Evolutionary conservation across 1,140 invertebrate species (phyloP), one percentile per base, ranked within the genome.

Genomic region (Papilio xuthus): DNA sequence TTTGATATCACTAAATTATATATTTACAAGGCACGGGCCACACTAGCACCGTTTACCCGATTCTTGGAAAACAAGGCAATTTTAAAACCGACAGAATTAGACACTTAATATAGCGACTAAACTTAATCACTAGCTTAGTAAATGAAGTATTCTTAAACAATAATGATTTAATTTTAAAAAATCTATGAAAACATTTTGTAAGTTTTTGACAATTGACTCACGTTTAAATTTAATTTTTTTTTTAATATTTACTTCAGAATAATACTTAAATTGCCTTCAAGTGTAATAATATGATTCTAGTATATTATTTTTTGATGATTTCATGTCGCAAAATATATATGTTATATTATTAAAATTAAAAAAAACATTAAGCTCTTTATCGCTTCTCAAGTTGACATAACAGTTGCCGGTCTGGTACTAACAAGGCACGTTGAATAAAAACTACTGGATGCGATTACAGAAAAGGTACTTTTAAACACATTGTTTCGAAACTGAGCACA

Each of bases 1-100:
- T 28, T 79, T 70, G 28, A 72, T 10, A 23, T 37, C 2, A n/a
- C 7, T 44, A 20, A 81, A 81, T 81, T 77, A 78, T 44, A 71
- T 74, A 77, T 78, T 71, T 80, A 80, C 23, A 41, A 78, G 83
- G 85, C 85, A 86, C 85, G 83, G 82, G 85, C 82, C 83, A 83
- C 81, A 75, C 79, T 44, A 42, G 18, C 67, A 12, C 67, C 41
- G 10, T 44, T 71, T 37, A 44, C 1, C 9, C 4, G 18, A 18
- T 71, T 71, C 70, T 12, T 37, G 37, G 70, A 71, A 71, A 13
- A n/a, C n/a, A 6, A 42, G n/a, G 37, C 69, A 41, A 71, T 71
- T 71, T 71, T 23, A 44, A 41, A 41, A n/a, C 37, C 10, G 41
- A n/a, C 70, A 15, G 18, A 41, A 71, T 71, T 71, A 71, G 69